phyloP scores from a whole-genome alignment of 2,113 vertebrate species.

The Pomatorhinus ruficollis region DNA sequence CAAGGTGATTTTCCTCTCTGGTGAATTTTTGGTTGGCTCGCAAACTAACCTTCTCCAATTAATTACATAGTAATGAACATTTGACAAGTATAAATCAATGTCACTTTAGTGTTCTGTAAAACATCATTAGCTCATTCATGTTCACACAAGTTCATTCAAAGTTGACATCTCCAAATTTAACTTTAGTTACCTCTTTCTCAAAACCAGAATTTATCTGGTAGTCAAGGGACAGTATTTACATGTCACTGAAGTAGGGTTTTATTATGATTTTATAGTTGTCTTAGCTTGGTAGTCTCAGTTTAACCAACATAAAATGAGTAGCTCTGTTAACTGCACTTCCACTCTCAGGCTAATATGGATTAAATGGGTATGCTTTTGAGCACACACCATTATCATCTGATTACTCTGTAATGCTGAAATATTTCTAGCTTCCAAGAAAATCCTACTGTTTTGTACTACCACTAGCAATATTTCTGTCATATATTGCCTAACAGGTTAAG shows the following conservation, averaged over 20 bases:
- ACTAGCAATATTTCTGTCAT: background rate
- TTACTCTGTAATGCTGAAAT: background rate
- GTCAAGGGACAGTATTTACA: background rate
- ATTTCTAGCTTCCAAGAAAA: background rate
- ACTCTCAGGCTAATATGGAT: background rate
- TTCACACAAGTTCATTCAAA: background rate
- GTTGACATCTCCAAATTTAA: background rate
- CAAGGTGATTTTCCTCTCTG: constrained; percentile 38
- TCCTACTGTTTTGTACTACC: background rate
- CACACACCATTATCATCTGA: background rate
- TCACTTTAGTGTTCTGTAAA: background rate
- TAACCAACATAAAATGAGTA: background rate
- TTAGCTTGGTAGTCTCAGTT: background rate
- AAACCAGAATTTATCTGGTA: background rate
- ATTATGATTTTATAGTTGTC: background rate
- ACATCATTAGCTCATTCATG: background rate
- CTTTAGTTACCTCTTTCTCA: background rate
- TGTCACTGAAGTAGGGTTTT: background rate
- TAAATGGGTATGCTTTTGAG: background rate
- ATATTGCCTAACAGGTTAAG: background rate
- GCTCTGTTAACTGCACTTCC: background rate
- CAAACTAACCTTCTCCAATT: background rate
- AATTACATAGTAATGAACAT: constrained; percentile 4
- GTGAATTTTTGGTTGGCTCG: constrained; percentile 3
- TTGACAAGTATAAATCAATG: background rate